A percentile compares a stretch with the other conserved stretches of the same genome.
Evolutionary conservation across 2,797 vertebrate genomes (phyloP).

Genomic region (Rhynchonycteris naso): DNA sequence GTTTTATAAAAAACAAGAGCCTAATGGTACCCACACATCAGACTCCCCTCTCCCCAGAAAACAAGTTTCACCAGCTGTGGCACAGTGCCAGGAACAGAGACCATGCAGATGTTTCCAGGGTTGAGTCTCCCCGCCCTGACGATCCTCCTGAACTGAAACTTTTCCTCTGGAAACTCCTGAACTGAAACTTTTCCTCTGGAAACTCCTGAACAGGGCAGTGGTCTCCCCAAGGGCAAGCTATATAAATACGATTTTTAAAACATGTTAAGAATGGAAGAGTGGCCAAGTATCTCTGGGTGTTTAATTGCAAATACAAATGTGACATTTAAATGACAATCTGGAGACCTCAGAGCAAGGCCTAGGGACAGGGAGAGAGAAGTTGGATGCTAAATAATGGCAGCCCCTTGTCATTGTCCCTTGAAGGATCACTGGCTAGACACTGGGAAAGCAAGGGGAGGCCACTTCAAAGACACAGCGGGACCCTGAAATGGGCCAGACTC

Average conservation of each 20-base stretch:
- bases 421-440: background rate
- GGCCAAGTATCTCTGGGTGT: background rate
- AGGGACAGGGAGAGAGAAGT: background rate
- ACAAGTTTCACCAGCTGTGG: background rate
- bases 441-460: background rate
- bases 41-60: background rate
- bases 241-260: background rate
- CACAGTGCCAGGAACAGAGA: background rate
- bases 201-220: background rate
- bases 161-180: background rate
- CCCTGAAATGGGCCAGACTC: background rate
- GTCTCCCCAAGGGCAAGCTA: background rate
- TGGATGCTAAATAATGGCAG: background rate
- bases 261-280: background rate
- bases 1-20: background rate
- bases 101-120: background rate
- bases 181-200: background rate
- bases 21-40: too few species aligned
- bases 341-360: background rate
- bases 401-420: background rate
- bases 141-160: background rate
- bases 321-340: background rate
- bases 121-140: background rate
- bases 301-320: conserved; percentile 17
- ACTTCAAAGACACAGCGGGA: background rate